These are phyloP conservation scores for Phasia obesa DNA, from an alignment of 2,888 invertebrate genomes.

Conservation along the genomic window DNA sequence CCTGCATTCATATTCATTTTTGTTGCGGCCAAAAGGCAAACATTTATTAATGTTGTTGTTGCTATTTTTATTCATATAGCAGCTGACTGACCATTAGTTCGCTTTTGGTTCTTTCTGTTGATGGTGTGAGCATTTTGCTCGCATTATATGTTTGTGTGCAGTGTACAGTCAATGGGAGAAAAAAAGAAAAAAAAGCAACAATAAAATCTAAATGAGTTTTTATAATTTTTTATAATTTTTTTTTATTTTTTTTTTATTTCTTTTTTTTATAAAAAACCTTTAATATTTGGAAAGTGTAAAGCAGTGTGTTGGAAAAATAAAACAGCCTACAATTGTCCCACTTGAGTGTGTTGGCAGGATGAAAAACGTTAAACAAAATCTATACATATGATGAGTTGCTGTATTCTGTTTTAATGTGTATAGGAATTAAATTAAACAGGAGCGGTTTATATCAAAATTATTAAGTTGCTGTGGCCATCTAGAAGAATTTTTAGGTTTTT, in stretches of 20 bases:
- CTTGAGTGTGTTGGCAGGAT: conserved; percentile 39
- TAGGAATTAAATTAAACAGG: conserved; percentile 37
- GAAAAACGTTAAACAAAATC: conserved; percentile 37
- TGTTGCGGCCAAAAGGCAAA: conserved; percentile 63
- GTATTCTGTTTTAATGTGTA: conserved; percentile 44
- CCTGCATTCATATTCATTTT: conserved; percentile 41
- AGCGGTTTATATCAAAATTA: conserved; percentile 20
- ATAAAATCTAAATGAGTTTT: conserved; percentile 68
- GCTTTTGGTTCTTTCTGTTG: conserved; percentile 31
- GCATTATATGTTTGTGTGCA: conserved; percentile 37
- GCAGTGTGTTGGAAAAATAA: conserved; percentile 35
- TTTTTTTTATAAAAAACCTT: conserved; percentile 60
- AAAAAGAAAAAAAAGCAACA: conserved; percentile 16
- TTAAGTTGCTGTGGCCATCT: background rate
- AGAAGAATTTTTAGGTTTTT: background rate
- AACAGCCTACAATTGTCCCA: conserved; percentile 35
- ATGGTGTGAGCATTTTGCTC: conserved; percentile 9
- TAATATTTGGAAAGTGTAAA: conserved; percentile 31
- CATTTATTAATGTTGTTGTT: conserved; percentile 52
- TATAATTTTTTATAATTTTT: conserved; percentile 60
- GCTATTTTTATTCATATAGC: conserved; percentile 43
- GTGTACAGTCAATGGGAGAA: conserved; percentile 42
- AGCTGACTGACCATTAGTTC: conserved; percentile 61
- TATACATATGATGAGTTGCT: conserved; percentile 34
- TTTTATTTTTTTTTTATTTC: conserved; percentile 25